Conservation (phyloP, 2,113 vertebrate genomes). For the Aldabrachelys gigantea region DNA sequence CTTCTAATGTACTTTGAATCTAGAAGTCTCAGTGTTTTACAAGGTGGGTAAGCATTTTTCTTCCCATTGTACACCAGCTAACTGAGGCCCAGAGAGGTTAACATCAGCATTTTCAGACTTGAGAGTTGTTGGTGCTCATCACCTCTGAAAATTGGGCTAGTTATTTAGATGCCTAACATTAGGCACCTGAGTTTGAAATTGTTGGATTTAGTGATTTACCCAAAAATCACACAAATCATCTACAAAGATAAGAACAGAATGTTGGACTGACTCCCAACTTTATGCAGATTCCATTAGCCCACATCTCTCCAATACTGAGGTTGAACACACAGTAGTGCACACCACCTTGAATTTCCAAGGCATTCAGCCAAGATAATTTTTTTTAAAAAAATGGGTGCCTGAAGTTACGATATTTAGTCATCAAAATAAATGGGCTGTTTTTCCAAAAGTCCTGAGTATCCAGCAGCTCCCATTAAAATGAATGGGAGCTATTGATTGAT, state of each 20-base stretch:
- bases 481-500: neutral
- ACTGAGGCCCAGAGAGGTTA: neutral
- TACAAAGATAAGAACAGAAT: neutral
- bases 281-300: rapidly evolving
- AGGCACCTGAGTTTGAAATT: neutral
- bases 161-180: neutral
- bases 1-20: neutral
- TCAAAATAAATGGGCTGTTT: neutral
- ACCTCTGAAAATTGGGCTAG: neutral
- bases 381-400: neutral
- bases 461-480: neutral
- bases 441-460: neutral
- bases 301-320: neutral
- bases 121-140: neutral
- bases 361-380: neutral
- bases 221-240: neutral
- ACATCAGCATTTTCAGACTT: neutral
- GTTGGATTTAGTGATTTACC: neutral
- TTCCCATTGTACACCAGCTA: neutral
- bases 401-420: neutral
- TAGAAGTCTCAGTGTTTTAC: neutral
- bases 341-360: neutral
- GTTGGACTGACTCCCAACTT: neutral
- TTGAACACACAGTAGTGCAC: neutral
- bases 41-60: neutral